Evolutionary conservation across 2,113 vertebrate genomes (phyloP).

Genomic region (Struthio camelus): DNA sequence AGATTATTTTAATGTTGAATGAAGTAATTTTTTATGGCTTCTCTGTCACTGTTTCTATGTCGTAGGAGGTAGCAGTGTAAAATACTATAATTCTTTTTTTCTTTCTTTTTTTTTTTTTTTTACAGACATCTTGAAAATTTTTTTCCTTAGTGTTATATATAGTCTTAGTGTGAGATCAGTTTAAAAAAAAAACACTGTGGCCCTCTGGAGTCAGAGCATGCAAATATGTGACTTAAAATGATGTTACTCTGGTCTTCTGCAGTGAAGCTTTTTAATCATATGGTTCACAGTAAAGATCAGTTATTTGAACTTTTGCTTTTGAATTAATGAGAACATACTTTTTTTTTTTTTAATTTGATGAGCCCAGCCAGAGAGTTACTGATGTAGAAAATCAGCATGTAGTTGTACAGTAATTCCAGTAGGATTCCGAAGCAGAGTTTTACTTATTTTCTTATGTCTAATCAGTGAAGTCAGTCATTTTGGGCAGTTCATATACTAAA

Average conservation of each 20-base stretch:
- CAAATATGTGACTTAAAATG: not conserved
- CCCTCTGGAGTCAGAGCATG: not conserved
- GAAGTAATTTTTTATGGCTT: not conserved
- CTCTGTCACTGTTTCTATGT: not conserved
- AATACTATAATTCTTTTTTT: not conserved
- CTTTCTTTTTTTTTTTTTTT: not conserved
- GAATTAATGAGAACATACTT: not conserved
- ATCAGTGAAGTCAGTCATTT: accelerated
- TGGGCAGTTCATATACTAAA: not conserved
- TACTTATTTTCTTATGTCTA: not conserved
- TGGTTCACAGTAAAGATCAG: not conserved
- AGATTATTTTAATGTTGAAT: not conserved
- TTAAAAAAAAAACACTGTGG: not conserved
- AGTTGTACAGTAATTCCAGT: not conserved
- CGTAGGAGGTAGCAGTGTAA: not conserved
- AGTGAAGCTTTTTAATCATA: not conserved
- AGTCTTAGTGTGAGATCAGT: not conserved
- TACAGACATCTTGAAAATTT: not conserved
- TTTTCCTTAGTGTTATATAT: not conserved
- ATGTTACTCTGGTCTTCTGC: not conserved
- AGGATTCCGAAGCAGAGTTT: not conserved
- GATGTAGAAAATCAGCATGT: not conserved
- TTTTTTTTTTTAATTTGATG: not conserved
- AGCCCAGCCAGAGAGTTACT: not conserved
- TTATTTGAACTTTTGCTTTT: not conserved